Percentiles rank a stretch among this genome's conserved stretches.
Conservation (phyloP, 2,113 vertebrate genomes). For the Corythornis vintsioides region DNA sequence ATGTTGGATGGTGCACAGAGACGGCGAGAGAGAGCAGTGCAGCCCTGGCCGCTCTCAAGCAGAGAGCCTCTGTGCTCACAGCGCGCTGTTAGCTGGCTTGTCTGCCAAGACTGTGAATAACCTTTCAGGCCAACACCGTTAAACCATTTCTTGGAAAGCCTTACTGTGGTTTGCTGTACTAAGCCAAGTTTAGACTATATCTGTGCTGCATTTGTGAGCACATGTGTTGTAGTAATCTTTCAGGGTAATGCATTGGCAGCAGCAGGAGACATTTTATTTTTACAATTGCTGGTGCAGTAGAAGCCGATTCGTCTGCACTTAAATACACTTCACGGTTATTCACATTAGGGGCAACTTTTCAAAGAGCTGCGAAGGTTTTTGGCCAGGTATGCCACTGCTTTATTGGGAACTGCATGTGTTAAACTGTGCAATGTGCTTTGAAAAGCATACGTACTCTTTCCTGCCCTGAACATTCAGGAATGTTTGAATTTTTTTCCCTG, state of each 20-base stretch:
- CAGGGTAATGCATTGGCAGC: conserved; percentile 74
- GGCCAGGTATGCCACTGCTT: conserved; percentile 33
- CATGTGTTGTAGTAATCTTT: conserved; percentile 75
- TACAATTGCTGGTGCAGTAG: conserved; percentile 59
- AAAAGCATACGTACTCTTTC: background rate
- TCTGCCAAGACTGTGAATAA: conserved; percentile 63
- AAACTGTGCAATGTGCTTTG: background rate
- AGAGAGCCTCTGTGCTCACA: background rate
- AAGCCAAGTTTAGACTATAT: conserved; percentile 69
- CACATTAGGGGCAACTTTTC: conserved; percentile 63
- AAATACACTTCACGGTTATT: conserved; percentile 45
- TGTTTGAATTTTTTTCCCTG: background rate
- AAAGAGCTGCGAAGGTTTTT: conserved; percentile 50
- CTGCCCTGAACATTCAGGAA: conserved; percentile 3
- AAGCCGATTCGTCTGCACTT: conserved; percentile 53
- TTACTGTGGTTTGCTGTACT: conserved; percentile 40
- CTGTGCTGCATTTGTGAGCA: conserved; percentile 71
- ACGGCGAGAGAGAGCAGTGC: background rate
- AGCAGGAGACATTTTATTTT: conserved; percentile 71
- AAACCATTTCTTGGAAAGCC: conserved; percentile 71
- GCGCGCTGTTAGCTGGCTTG: background rate
- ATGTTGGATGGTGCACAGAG: background rate
- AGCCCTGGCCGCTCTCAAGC: background rate
- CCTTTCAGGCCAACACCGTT: conserved; percentile 60
- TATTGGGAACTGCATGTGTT: background rate